phyloP scores from a whole-genome alignment of 2,797 vertebrate genomes.

The Melanotaenia boesemani region DNA sequence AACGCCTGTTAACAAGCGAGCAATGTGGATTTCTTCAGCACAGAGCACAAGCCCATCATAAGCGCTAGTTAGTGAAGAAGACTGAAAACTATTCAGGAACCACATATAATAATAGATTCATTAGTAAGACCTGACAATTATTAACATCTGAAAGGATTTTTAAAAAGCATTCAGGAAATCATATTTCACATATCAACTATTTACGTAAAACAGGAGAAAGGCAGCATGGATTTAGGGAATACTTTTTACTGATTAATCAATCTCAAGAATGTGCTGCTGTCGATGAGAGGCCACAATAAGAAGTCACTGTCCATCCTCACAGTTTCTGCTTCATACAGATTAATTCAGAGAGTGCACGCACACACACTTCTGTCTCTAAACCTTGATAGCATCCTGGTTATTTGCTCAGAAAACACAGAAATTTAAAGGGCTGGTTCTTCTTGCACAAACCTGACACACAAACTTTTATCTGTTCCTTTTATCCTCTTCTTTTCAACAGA shows the following conservation, averaged over 20 bases:
- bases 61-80: not conserved
- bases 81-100: slow-evolving; percentile 12
- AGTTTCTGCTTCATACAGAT: slow-evolving; percentile 41
- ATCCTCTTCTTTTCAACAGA: slow-evolving; percentile 15
- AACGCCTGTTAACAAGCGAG: slow-evolving; percentile 57
- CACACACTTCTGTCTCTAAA: slow-evolving; percentile 3
- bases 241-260: not conserved
- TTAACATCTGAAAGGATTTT: not conserved
- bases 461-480: slow-evolving; percentile 5
- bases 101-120: not conserved
- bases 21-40: slow-evolving; percentile 6
- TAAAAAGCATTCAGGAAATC: slow-evolving; percentile 14
- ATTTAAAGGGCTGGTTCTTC: not conserved
- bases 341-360: slow-evolving; percentile 21
- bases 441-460: not conserved
- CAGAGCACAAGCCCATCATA: slow-evolving; percentile 3
- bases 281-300: slow-evolving; percentile 31
- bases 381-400: not conserved
- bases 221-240: not conserved
- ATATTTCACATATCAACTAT: slow-evolving; percentile 2
- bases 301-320: slow-evolving; percentile 29
- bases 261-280: slow-evolving; percentile 12
- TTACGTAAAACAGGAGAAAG: not conserved
- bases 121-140: not conserved
- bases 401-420: slow-evolving; percentile 6